Percentiles rank a stretch among this genome's conserved stretches.
These are phyloP conservation scores for Cenopis cana DNA, from an alignment of 2,888 invertebrate species.

Conservation along the genomic window DNA sequence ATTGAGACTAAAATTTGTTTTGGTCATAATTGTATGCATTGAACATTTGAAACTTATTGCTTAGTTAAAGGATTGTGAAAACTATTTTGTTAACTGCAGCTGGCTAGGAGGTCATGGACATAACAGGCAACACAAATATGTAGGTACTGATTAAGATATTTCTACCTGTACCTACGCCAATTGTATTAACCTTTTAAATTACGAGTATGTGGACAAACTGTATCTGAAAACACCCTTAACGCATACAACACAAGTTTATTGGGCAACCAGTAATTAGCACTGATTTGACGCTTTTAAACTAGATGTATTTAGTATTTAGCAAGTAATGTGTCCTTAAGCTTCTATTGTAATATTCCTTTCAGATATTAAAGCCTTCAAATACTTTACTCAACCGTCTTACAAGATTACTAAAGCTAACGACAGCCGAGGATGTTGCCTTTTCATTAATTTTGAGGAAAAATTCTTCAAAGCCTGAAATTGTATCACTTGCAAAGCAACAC, in stretches of 20 bases:
- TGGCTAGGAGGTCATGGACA: slow-evolving; percentile 64
- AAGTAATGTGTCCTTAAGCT: slow-evolving; percentile 42
- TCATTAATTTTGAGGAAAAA: slow-evolving; percentile 93
- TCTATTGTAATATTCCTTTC: slow-evolving; percentile 60
- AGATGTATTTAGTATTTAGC: slow-evolving; percentile 23
- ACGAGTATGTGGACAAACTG: not conserved
- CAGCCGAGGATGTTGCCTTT: slow-evolving; percentile 96
- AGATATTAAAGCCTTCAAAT: slow-evolving; percentile 92
- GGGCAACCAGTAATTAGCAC: slow-evolving; percentile 38
- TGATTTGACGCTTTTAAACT: slow-evolving; percentile 14
- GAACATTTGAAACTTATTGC: not conserved
- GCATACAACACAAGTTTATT: slow-evolving; percentile 24
- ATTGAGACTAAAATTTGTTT: not conserved
- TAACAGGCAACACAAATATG: slow-evolving; percentile 64
- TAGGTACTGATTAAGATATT: slow-evolving; percentile 59
- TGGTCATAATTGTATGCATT: not conserved
- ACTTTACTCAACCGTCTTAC: slow-evolving; percentile 94
- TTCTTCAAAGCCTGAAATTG: slow-evolving; percentile 91
- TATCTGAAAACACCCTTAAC: not conserved
- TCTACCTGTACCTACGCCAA: slow-evolving; percentile 46
- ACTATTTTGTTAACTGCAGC: slow-evolving; percentile 70
- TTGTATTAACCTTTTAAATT: not conserved
- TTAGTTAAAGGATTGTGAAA: slow-evolving; percentile 53
- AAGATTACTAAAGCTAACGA: slow-evolving; percentile 93
- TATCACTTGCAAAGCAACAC: slow-evolving; percentile 90